These are phyloP conservation scores for Ctena decussata DNA, from an alignment of 2,888 invertebrate genomes.

Conservation along the genomic window DNA sequence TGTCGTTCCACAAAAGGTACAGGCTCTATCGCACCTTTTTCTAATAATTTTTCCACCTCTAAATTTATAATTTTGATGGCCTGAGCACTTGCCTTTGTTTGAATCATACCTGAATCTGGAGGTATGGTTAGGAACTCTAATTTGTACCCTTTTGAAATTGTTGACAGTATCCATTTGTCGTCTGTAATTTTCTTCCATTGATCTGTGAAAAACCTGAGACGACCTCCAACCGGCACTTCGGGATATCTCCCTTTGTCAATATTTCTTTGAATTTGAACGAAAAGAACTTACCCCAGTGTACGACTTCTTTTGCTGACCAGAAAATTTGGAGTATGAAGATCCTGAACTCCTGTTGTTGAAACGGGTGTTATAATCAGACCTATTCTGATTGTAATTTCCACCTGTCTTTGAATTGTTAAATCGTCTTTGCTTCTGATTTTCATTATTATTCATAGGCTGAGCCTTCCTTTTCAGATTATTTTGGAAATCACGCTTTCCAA, in stretches of 20 bases:
- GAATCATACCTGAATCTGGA: conserved; percentile 23
- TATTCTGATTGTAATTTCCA: background rate
- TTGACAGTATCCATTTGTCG: conserved; percentile 40
- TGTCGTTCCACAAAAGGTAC: conserved; percentile 23
- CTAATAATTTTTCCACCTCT: conserved; percentile 41
- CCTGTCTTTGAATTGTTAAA: background rate
- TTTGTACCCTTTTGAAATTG: conserved; percentile 26
- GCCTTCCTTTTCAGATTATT: background rate
- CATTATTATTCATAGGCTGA: background rate
- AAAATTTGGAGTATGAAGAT: background rate
- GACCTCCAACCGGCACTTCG: conserved; percentile 55
- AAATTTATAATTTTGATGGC: conserved; percentile 24
- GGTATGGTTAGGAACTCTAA: conserved; percentile 30
- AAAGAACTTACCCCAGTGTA: conserved; percentile 28
- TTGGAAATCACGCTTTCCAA: background rate
- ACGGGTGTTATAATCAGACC: background rate
- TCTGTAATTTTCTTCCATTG: conserved; percentile 42
- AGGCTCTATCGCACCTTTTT: conserved; percentile 37
- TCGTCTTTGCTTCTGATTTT: background rate
- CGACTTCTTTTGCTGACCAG: conserved; percentile 3
- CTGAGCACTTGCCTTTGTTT: conserved; percentile 2
- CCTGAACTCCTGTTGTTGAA: background rate
- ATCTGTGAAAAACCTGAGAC: conserved; percentile 13
- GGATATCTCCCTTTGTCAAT: conserved; percentile 26
- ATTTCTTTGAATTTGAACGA: conserved; percentile 17